Evolutionary conservation across 2,888 invertebrate species (phyloP).

Genomic region (Agonopterix arenella): DNA sequence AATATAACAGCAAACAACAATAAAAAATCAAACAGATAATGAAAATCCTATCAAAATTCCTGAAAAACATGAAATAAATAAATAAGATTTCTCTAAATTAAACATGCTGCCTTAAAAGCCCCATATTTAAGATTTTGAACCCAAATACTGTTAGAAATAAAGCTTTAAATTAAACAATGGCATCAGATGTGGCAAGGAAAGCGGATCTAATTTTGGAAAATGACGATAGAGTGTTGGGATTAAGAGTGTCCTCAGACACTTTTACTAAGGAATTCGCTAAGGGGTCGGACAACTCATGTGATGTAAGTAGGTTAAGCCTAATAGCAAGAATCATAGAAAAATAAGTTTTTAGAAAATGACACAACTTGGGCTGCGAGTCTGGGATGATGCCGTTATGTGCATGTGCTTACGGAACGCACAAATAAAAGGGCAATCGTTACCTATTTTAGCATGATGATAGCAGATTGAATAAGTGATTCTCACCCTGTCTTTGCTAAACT

Average conservation of each 20-base stretch:
- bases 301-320: too few species aligned
- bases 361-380: too few species aligned
- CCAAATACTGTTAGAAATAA: neutral
- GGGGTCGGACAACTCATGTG: neutral
- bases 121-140: neutral
- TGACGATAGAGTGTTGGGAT: neutral
- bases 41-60: neutral
- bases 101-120: neutral
- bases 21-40: too few species aligned
- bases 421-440: too few species aligned
- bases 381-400: too few species aligned
- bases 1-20: too few species aligned
- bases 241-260: neutral
- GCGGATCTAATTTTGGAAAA: neutral
- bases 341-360: too few species aligned
- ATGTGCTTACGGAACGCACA: too few species aligned
- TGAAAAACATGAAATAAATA: neutral
- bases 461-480: too few species aligned
- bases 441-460: too few species aligned
- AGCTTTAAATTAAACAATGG: neutral
- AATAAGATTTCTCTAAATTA: neutral
- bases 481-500: too few species aligned
- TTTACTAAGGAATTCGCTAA: conserved; percentile 1
- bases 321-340: too few species aligned
- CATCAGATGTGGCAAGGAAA: neutral